A percentile compares a stretch with the other conserved stretches of the same genome.
phyloP scores from a whole-genome alignment of 2,797 vertebrate species.

The Mormyrus proboscirostris region DNA sequence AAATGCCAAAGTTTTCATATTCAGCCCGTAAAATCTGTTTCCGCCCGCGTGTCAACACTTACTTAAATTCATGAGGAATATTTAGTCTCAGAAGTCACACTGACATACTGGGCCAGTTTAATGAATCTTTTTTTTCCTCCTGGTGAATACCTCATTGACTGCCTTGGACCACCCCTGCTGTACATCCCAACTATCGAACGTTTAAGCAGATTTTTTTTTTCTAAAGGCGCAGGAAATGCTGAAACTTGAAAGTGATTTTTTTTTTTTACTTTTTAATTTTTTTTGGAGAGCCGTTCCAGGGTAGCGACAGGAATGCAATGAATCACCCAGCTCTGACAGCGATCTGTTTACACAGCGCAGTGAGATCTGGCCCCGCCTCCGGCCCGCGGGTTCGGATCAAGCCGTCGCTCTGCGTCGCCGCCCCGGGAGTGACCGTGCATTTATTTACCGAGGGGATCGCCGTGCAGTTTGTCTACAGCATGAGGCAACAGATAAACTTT shows the following conservation, averaged over 20 bases:
- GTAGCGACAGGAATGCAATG: constrained; percentile 12
- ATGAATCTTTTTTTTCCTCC: not conserved
- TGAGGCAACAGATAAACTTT: not conserved
- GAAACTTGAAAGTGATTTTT: constrained; percentile 15
- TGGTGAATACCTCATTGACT: constrained; percentile 15
- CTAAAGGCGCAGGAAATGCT: constrained; percentile 12
- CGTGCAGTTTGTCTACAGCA: not conserved
- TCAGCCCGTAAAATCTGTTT: constrained; percentile 5
- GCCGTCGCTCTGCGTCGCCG: not conserved
- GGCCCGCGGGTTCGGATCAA: not conserved
- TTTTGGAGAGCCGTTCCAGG: not conserved
- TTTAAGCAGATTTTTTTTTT: not conserved
- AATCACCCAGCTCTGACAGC: constrained; percentile 17
- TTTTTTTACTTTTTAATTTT: not conserved
- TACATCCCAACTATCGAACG: constrained; percentile 1
- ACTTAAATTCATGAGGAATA: not conserved
- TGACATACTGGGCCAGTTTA: not conserved
- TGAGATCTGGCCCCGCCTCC: not conserved
- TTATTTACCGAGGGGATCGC: not conserved
- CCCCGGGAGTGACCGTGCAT: constrained; percentile 13
- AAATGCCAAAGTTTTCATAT: constrained; percentile 2
- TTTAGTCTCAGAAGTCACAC: constrained; percentile 9
- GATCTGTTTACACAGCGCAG: constrained; percentile 14
- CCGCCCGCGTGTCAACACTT: constrained; percentile 12
- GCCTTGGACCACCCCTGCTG: constrained; percentile 10